Conservation (phyloP, 2,113 vertebrate genomes). For the Gobiocypris rarus region DNA sequence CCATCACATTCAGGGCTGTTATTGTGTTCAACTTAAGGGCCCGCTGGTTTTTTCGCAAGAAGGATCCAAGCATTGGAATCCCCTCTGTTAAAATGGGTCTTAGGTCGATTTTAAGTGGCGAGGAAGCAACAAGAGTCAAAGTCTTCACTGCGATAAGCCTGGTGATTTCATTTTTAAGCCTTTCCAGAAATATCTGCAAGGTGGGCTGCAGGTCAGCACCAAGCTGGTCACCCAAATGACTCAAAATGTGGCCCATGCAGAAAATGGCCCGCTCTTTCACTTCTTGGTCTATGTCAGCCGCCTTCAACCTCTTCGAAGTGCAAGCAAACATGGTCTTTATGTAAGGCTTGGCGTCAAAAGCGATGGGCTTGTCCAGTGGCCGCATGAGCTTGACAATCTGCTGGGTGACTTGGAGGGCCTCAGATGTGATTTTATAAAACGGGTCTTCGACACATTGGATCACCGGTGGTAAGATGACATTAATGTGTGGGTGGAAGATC, state of each 20-base stretch:
- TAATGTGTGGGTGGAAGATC: conserved; percentile 87
- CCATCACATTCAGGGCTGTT: conserved; percentile 81
- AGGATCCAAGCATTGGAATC: conserved; percentile 86
- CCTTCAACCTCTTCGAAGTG: conserved; percentile 84
- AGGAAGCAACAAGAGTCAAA: conserved; percentile 80
- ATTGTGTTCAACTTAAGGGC: conserved; percentile 84
- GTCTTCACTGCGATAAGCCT: conserved; percentile 86
- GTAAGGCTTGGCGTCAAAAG: conserved; percentile 81
- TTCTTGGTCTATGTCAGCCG: conserved; percentile 94
- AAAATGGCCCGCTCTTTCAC: conserved; percentile 94
- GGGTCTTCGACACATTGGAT: conserved; percentile 84
- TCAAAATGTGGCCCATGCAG: conserved; percentile 88
- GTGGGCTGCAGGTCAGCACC: conserved; percentile 81
- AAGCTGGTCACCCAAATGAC: conserved; percentile 85
- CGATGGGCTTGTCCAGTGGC: conserved; percentile 73
- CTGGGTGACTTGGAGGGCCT: conserved; percentile 87
- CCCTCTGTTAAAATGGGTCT: conserved; percentile 82
- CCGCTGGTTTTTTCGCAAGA: conserved; percentile 91
- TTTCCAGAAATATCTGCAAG: conserved; percentile 86
- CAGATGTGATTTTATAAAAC: conserved; percentile 91
- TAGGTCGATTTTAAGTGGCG: conserved; percentile 83
- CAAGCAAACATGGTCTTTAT: conserved; percentile 80
- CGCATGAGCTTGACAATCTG: conserved; percentile 85
- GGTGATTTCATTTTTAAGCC: conserved; percentile 92
- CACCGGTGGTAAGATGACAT: conserved; percentile 80